Evolutionary conservation across 2,113 vertebrate genomes (phyloP), one percentile per base, ranked within the genome.

Genomic region (Geococcyx californianus): DNA sequence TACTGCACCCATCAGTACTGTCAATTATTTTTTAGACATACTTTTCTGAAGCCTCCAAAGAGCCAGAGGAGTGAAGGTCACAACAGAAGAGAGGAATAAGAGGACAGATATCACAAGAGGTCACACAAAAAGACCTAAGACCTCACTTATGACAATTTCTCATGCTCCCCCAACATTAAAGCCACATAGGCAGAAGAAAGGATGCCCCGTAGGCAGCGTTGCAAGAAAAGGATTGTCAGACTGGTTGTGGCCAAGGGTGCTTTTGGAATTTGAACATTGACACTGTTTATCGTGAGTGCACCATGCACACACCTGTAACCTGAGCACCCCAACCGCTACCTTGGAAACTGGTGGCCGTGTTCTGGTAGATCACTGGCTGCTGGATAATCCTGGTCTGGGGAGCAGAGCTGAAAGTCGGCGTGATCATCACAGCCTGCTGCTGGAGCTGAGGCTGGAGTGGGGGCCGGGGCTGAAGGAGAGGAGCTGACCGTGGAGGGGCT

Each of bases 321-420:
- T 10, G 16, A 63, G 25, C 82, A 28, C 5, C 51, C 49, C 4
- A 7, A 45, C 18, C 24, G 5, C 96, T 94, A 99, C 99, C 99
- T 98, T 99, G 99, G 87, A 99, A 99, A 93, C 99, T 96, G 3
- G 98, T 96, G 19, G 98, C 97, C 1, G 98, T 98, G 1, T 99
- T 99, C 96, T 99, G 99, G 96, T 99, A 99, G 95, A 99, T 98
- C 90, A 99, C 96, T 0, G 98, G 99, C 97, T 98, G 99, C 97
- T 99, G 99, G 95, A 99, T 99, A 89, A 99, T 98, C 67, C 99
- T 98, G 3, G 99, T 98, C 90, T 98, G 99, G 5, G 98, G 98
- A 13, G 98, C 95, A 2, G 97, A 99, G 95, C 98, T 98, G 97
- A 98, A 98, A 0, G 98, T 98, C 0, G 98, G 98, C 2, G 99